Conservation (phyloP, 2,888 invertebrate genomes). For the Sinopyrophorus schimmeli region DNA sequence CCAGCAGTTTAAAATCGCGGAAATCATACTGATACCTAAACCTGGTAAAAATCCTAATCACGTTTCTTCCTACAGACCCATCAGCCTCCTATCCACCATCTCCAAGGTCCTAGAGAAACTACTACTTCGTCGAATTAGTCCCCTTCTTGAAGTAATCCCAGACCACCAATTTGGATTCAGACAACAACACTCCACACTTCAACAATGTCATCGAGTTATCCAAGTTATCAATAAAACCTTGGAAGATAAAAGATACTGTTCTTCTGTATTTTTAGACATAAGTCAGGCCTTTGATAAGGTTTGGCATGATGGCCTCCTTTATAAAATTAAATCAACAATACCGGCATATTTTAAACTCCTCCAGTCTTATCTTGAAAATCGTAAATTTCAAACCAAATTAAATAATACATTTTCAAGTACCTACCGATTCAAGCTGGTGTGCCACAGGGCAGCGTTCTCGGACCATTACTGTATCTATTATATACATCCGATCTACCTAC, state of each 20-base stretch:
- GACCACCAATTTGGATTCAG: slow-evolving; percentile 1
- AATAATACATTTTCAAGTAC: background rate
- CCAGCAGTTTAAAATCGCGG: background rate
- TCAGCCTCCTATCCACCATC: background rate
- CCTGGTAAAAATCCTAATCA: background rate
- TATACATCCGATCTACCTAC: slow-evolving; percentile 32
- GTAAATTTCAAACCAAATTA: background rate
- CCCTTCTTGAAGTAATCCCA: background rate
- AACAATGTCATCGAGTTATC: background rate
- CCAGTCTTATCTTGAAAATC: background rate
- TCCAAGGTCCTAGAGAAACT: background rate
- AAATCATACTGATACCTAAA: background rate
- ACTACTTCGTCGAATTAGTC: background rate
- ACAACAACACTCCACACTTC: too few species aligned
- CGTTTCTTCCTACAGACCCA: slow-evolving; percentile 5
- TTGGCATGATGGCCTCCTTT: background rate
- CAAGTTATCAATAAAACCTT: slow-evolving; percentile 3
- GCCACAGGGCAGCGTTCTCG: background rate
- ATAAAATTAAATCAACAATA: background rate
- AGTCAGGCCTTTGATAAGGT: slow-evolving; percentile 1
- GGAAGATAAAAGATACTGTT: background rate
- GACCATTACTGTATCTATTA: background rate
- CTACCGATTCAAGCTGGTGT: background rate
- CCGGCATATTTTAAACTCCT: background rate
- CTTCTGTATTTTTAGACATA: background rate